Evolutionary conservation across 2,888 invertebrate genomes (phyloP).

Genomic region (Lepetodrilus schrolli): DNA sequence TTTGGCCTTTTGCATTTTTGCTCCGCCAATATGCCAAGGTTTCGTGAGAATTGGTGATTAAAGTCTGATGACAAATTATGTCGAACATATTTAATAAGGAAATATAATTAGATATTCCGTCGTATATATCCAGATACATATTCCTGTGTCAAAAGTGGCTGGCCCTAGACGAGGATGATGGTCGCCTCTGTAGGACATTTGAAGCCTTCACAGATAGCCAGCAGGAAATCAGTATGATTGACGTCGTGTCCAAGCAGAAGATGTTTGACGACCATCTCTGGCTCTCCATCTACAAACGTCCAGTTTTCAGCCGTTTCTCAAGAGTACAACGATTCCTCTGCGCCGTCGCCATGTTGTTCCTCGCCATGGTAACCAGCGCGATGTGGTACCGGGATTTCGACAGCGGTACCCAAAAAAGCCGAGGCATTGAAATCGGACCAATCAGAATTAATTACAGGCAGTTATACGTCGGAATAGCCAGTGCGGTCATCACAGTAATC

Average conservation of each 20-base stretch:
- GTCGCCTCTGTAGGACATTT: neutral
- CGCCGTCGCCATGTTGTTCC: slow-evolving; percentile 46
- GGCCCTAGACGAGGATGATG: slow-evolving; percentile 2
- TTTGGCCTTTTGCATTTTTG: no score
- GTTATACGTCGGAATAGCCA: slow-evolving; percentile 50
- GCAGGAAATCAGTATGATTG: slow-evolving; percentile 36
- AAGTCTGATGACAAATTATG: no score
- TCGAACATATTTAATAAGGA: no score
- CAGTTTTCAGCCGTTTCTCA: slow-evolving; percentile 48
- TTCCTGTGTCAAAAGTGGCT: slow-evolving; percentile 13
- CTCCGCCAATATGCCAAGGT: no score
- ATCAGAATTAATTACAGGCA: slow-evolving; percentile 46
- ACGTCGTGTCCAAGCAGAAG: slow-evolving; percentile 39
- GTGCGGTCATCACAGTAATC: slow-evolving; percentile 43
- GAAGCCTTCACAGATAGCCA: neutral
- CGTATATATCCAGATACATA: neutral
- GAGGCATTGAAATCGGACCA: slow-evolving; percentile 39
- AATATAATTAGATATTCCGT: no score
- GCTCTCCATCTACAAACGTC: slow-evolving; percentile 50
- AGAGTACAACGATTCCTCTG: slow-evolving; percentile 52
- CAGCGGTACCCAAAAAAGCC: slow-evolving; percentile 22
- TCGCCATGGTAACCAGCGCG: slow-evolving; percentile 54
- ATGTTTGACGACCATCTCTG: slow-evolving; percentile 54
- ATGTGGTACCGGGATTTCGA: slow-evolving; percentile 49
- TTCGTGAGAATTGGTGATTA: no score